Evolutionary conservation across 1,140 invertebrate species (phyloP), one percentile per base, ranked within the genome.

Genomic region (Drosophila truncata): DNA sequence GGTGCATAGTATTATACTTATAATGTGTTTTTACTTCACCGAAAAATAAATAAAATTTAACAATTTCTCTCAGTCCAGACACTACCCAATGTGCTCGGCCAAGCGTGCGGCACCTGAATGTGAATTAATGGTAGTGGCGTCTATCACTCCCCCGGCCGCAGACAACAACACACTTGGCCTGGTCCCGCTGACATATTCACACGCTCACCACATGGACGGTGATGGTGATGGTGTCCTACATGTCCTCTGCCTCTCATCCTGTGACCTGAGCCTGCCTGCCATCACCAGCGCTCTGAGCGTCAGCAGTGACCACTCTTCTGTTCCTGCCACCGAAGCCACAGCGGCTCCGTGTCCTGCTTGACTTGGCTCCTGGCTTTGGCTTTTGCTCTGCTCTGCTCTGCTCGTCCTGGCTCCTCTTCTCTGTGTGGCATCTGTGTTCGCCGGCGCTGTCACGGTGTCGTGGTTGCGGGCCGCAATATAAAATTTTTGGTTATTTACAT

Each of bases 51-150:
- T n/a, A 6, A 6, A 49, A 16, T 16, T 29, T 29, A 29, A 13
- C 2, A 2, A 50, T 18, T 50, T 31, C 4, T 65, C 11, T 1
- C 29, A 72, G 69, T 60, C 27, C 44, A 59, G 25, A 54, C 18
- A 29, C 55, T 33, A 63, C 16, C 57, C 61, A 59, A 78, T 70
- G 77, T 81, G 73, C 47, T 58, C 80, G 80, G 78, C 78, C 69
- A 84, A 84, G 80, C 84, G 78, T 90, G 84, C 58, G 73, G 73
- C 84, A 88, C 84, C 85, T 88, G 84, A 88, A 88, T 88, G 77
- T 88, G 84, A 88, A 88, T 88, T 88, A 88, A 88, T 88, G 84
- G 84, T 66, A 90, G 85, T 76, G 85, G 85, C 85, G 84, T 90
- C 84, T 88, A 88, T 88, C 85, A 90, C 81, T 85, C 78, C 63